A percentile compares a stretch with the other conserved stretches of the same genome.
phyloP scores from a whole-genome alignment of 1,140 invertebrate species.

The Drosophila jambulina region DNA sequence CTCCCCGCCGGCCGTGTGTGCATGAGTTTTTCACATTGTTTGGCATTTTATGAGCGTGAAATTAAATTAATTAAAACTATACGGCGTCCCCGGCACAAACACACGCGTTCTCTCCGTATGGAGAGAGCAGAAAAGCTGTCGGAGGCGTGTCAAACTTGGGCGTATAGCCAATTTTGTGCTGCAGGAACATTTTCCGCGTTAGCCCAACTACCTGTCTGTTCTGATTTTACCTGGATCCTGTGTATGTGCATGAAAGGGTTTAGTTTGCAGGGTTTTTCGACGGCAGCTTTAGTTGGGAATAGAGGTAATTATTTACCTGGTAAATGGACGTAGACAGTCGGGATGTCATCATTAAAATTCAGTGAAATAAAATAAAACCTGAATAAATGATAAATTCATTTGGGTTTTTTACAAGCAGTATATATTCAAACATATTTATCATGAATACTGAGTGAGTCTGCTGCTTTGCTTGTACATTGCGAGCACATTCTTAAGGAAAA shows the following conservation, averaged over 20 bases:
- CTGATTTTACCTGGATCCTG: conserved; percentile 34
- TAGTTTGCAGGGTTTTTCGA: background rate
- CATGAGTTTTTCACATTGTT: conserved; percentile 67
- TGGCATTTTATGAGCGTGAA: conserved; percentile 73
- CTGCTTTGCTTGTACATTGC: too few species aligned
- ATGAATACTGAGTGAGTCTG: too few species aligned
- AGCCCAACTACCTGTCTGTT: conserved; percentile 8
- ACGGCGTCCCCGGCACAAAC: conserved; percentile 33
- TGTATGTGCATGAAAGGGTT: conserved; percentile 2
- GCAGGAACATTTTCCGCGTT: conserved; percentile 19
- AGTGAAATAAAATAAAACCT: background rate
- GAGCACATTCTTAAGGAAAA: too few species aligned
- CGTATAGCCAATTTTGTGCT: conserved; percentile 34
- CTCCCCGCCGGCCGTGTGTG: conserved; percentile 9
- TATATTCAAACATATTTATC: too few species aligned
- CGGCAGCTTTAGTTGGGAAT: conserved; percentile 2
- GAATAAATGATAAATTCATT: background rate
- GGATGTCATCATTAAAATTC: background rate
- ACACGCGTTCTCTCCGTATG: conserved; percentile 1
- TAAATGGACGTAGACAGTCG: background rate
- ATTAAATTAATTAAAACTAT: conserved; percentile 82
- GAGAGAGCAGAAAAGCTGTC: conserved; percentile 22
- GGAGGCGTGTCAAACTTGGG: conserved; percentile 31
- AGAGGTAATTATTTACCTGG: background rate
- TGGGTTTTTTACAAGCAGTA: too few species aligned